Base-by-base conservation (phyloP, 2,888 invertebrate genomes). In the Osmoderma eremita region DNA sequence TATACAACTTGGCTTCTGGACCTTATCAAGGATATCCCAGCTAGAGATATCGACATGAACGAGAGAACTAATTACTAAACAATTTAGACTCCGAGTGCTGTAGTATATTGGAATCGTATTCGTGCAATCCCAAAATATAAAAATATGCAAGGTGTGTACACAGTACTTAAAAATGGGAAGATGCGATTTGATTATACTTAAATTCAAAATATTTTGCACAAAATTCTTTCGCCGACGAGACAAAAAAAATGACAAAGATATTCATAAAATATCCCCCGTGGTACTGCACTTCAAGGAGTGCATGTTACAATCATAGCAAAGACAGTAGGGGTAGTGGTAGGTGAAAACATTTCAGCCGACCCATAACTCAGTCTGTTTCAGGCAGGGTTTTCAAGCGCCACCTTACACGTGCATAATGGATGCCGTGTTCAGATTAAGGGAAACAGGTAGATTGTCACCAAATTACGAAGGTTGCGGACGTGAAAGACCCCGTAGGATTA, bases 191-290 rank as follows among this genome's bases (percentile, higher is more conserved):
- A 42, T 42, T 13, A 42, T 15, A 42, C 42, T 1, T 42, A 42
- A 18, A 17, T 48, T 18, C 5, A 48, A 48, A 48, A 48, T 48
- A 18, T 42, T 42, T 42, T 1, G 13, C 12, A n/a, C 13, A 42
- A 10, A 42, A n/a, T n/a, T n/a, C n/a, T 42, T 10, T n/a, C 42
- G 4, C n/a, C n/a, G 13, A 10, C 8, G 42, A 3, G 12, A 3
- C 42, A 13, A 42, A 13, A 42, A 48, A 48, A 48, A 18, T 48
- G 17, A 17, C 18, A 48, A 48, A 48, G 18, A 48, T 48, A 48
- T 48, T 48, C 17, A 48, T 48, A 48, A 48, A 48, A 48, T 48
- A 18, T 17, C 17, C 18, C 17, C 17, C 17, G 48, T 6, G 18
- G 10, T 18, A 18, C 48, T 48, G 42, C 15, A 15, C 15, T 13